Conservation (phyloP, 1,140 invertebrate species). For the Papilio helenus region DNA sequence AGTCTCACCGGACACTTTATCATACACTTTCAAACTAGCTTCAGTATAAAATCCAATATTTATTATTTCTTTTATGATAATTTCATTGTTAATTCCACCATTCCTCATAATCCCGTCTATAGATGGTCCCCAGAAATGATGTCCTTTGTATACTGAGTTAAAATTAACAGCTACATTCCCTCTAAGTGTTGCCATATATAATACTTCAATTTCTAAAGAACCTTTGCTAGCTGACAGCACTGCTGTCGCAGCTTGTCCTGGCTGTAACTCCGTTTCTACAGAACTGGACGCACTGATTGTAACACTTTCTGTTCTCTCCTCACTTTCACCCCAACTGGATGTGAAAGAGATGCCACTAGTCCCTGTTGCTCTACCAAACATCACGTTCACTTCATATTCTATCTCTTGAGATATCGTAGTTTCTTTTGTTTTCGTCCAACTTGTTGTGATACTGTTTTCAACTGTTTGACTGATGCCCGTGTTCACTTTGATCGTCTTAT, state of each 20-base stretch:
- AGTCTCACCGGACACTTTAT: conserved; percentile 55
- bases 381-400: conserved; percentile 59
- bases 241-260: conserved; percentile 61
- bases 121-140: conserved; percentile 68
- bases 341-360: conserved; percentile 47
- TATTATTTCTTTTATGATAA: conserved; percentile 52
- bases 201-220: conserved; percentile 61
- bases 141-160: conserved; percentile 52
- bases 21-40: conserved; percentile 62
- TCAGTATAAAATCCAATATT: conserved; percentile 61
- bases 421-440: conserved; percentile 59
- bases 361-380: conserved; percentile 44
- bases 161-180: conserved; percentile 67
- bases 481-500: conserved; percentile 65
- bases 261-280: conserved; percentile 64
- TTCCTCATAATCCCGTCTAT: conserved; percentile 57
- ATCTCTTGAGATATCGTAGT: conserved; percentile 48
- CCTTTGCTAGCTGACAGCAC: conserved; percentile 62
- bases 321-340: conserved; percentile 56
- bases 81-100: conserved; percentile 57
- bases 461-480: conserved; percentile 66
- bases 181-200: conserved; percentile 54
- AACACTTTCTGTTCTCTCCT: conserved; percentile 62
- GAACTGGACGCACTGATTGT: conserved; percentile 61
- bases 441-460: conserved; percentile 63